These are phyloP conservation scores for Napeogenes inachia DNA, from an alignment of 2,888 invertebrate genomes.

Conservation along the genomic window DNA sequence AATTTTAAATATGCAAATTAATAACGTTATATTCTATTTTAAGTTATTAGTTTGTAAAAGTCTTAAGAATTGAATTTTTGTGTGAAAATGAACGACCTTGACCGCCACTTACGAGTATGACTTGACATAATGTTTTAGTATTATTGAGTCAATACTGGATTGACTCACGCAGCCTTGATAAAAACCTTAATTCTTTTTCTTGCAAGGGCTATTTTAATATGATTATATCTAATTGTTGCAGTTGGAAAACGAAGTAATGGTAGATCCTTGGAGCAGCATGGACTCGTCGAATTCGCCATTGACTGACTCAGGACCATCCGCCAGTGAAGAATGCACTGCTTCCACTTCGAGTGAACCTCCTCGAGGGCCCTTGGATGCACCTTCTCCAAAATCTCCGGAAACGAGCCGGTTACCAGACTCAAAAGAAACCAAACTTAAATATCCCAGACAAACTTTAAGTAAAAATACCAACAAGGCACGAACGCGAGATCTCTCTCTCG, in stretches of 20 bases:
- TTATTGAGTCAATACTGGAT: slow-evolving; percentile 47
- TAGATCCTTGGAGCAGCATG: slow-evolving; percentile 77
- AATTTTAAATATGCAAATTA: no score
- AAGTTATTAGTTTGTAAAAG: no score
- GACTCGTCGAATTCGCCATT: slow-evolving; percentile 74
- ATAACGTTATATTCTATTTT: no score
- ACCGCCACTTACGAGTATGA: slow-evolving; percentile 41
- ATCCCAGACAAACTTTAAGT: slow-evolving; percentile 42
- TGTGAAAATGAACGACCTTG: slow-evolving; percentile 49
- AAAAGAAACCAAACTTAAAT: slow-evolving; percentile 54
- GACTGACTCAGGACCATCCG: slow-evolving; percentile 73
- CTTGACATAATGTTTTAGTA: slow-evolving; percentile 40
- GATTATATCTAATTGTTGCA: slow-evolving; percentile 53
- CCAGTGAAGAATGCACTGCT: slow-evolving; percentile 72
- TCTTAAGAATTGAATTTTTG: not conserved
- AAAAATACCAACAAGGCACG: slow-evolving; percentile 63
- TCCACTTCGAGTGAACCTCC: slow-evolving; percentile 66
- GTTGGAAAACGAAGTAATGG: slow-evolving; percentile 78
- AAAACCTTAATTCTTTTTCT: slow-evolving; percentile 45
- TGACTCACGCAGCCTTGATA: slow-evolving; percentile 45
- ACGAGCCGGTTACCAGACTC: slow-evolving; percentile 58
- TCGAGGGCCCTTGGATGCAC: slow-evolving; percentile 47
- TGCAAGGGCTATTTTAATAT: slow-evolving; percentile 35
- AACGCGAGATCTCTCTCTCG: slow-evolving; percentile 62
- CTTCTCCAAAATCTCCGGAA: slow-evolving; percentile 53